These are phyloP conservation scores for Philhelius pedissequus DNA, from an alignment of 2,888 invertebrate genomes.

Conservation along the genomic window DNA sequence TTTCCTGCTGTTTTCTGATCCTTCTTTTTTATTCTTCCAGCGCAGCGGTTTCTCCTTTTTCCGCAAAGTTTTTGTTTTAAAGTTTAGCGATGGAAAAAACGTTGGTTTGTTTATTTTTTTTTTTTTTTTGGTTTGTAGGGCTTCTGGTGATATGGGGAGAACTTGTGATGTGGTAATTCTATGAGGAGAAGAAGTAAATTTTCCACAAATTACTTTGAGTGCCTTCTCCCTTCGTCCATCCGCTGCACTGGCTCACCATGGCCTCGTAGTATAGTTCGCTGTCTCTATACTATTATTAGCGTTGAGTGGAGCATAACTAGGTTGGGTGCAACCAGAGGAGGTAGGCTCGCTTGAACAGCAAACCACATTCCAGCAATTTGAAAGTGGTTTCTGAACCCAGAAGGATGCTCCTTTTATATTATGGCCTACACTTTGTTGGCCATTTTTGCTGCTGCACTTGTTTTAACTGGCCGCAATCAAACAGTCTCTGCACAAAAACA, in stretches of 20 bases:
- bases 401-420: conserved; percentile 1
- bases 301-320: background rate
- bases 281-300: too few species aligned
- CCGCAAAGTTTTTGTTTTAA: conserved; percentile 22
- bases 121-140: background rate
- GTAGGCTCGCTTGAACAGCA: conserved; percentile 15
- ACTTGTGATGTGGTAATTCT: conserved; percentile 3
- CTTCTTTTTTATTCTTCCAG: background rate
- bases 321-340: background rate
- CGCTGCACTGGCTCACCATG: background rate
- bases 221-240: conserved; percentile 60
- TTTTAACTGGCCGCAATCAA: conserved; percentile 56
- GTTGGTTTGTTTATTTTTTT: conserved; percentile 1
- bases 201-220: conserved; percentile 73
- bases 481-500: conserved; percentile 46
- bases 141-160: background rate
- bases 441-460: conserved; percentile 45
- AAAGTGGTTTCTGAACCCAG: conserved; percentile 56
- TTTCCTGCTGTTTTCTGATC: conserved; percentile 18
- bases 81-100: background rate
- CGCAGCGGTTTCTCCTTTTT: background rate
- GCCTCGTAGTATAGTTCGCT: background rate
- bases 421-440: background rate
- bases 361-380: conserved; percentile 61
- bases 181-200: conserved; percentile 68